Evolutionary conservation across 2,797 vertebrate genomes (phyloP).

Genomic region (Lagocephalus sceleratus): DNA sequence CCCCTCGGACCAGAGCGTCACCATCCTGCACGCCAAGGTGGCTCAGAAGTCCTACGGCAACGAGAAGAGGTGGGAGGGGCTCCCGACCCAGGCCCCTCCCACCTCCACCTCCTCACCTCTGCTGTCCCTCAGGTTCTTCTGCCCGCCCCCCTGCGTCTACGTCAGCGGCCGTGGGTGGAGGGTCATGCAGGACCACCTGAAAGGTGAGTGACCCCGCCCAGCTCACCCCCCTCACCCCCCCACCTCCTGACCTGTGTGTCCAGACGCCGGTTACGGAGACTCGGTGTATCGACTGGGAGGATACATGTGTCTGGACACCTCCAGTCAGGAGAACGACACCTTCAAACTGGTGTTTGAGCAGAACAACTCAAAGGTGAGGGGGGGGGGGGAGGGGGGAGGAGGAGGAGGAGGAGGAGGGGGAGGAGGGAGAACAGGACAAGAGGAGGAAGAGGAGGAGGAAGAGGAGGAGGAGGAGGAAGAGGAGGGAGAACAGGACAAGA

Average conservation of each 20-base stretch:
- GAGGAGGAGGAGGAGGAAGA: too few relatives aligned
- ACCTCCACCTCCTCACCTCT: neutral
- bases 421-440: too few relatives aligned
- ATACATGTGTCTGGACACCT: slow-evolving; percentile 91
- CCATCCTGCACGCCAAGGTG: slow-evolving; percentile 91
- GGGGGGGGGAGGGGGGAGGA: too few relatives aligned
- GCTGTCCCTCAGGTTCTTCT: slow-evolving; percentile 86
- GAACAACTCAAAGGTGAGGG: slow-evolving; percentile 82
- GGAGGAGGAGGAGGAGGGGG: too few relatives aligned
- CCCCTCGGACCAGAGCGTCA: slow-evolving; percentile 80
- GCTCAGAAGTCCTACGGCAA: slow-evolving; percentile 97
- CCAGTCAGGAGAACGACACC: slow-evolving; percentile 78
- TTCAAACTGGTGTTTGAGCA: slow-evolving; percentile 90
- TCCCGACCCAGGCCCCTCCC: too few relatives aligned
- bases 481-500: too few relatives aligned
- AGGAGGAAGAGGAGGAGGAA: too few relatives aligned
- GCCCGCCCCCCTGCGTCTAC: slow-evolving; percentile 93
- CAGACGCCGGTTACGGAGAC: slow-evolving; percentile 75
- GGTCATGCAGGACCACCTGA: slow-evolving; percentile 80
- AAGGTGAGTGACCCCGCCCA: slow-evolving; percentile 68
- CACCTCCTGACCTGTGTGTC: neutral
- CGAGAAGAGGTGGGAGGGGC: slow-evolving; percentile 84
- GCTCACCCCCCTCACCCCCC: neutral
- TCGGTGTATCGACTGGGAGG: slow-evolving; percentile 75
- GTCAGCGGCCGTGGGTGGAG: slow-evolving; percentile 87